These are phyloP conservation scores for Clepsis dumicolana DNA, from an alignment of 2,888 invertebrate species.

Conservation along the genomic window DNA sequence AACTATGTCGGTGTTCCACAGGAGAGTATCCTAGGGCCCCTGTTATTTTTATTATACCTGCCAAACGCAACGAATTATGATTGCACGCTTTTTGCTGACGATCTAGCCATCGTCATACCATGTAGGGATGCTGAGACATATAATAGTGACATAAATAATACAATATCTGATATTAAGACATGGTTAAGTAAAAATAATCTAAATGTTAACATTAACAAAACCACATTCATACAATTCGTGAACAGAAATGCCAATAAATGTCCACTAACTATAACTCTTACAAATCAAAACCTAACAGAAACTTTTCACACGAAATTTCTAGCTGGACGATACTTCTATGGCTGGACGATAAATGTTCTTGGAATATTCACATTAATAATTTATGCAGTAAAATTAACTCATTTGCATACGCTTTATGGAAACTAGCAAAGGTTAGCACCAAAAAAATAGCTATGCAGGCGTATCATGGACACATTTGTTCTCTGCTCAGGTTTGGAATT, in stretches of 20 bases:
- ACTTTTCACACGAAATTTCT: not conserved
- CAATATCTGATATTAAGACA: too few relatives aligned
- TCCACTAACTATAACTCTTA: not conserved
- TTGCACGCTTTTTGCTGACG: too few relatives aligned
- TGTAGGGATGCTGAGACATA: too few relatives aligned
- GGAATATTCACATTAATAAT: not conserved
- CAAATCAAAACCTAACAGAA: not conserved
- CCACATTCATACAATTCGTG: not conserved
- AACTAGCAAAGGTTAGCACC: not conserved
- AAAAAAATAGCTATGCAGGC: not conserved
- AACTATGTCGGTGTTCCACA: too few relatives aligned
- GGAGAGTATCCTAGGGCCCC: too few relatives aligned
- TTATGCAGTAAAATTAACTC: not conserved
- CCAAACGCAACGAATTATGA: too few relatives aligned
- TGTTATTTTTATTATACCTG: too few relatives aligned
- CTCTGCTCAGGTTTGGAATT: not conserved
- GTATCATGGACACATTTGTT: not conserved
- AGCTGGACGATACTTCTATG: too few relatives aligned
- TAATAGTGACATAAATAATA: too few relatives aligned
- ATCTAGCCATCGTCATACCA: too few relatives aligned
- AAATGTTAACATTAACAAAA: not conserved
- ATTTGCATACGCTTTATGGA: slow-evolving; percentile 1
- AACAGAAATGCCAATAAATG: not conserved
- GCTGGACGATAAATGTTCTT: not conserved
- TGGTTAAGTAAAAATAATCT: too few relatives aligned